Evolutionary conservation across 2,113 vertebrate species (phyloP).

Genomic region (Tragelaphus imberbis): DNA sequence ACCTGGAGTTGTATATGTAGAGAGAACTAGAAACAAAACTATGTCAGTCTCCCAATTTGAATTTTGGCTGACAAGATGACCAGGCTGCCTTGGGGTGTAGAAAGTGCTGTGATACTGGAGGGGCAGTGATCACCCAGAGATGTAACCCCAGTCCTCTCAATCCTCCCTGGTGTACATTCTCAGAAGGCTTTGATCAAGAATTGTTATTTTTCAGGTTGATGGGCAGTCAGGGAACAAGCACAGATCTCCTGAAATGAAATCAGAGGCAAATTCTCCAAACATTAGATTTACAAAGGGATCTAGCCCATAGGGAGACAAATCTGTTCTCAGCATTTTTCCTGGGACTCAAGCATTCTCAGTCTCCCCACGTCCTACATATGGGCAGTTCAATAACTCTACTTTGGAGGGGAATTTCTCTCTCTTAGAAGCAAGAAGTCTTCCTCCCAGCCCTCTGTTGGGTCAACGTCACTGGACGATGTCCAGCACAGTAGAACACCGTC

Average conservation of each 20-base stretch:
- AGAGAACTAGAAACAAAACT: neutral
- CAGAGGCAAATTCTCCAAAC: neutral
- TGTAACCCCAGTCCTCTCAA: neutral
- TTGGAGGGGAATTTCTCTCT: conserved; percentile 21
- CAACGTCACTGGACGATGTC: neutral
- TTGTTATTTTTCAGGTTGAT: neutral
- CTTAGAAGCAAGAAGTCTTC: neutral
- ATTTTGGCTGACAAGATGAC: neutral
- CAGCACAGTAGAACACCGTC: neutral
- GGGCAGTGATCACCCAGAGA: neutral
- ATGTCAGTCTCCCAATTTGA: neutral
- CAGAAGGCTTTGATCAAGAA: neutral
- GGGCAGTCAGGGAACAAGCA: neutral
- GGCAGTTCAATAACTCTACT: neutral
- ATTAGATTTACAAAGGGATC: neutral
- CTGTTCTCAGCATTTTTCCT: neutral
- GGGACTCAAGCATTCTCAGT: neutral
- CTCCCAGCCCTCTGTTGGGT: neutral
- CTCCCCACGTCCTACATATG: neutral
- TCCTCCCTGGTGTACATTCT: neutral
- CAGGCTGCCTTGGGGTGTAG: neutral
- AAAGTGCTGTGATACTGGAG: neutral
- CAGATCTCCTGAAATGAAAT: neutral
- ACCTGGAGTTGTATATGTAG: neutral
- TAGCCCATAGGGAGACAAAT: neutral